These are phyloP conservation scores for Manis crassicaudata DNA, from an alignment of 2,797 vertebrate species.

Conservation along the genomic window DNA sequence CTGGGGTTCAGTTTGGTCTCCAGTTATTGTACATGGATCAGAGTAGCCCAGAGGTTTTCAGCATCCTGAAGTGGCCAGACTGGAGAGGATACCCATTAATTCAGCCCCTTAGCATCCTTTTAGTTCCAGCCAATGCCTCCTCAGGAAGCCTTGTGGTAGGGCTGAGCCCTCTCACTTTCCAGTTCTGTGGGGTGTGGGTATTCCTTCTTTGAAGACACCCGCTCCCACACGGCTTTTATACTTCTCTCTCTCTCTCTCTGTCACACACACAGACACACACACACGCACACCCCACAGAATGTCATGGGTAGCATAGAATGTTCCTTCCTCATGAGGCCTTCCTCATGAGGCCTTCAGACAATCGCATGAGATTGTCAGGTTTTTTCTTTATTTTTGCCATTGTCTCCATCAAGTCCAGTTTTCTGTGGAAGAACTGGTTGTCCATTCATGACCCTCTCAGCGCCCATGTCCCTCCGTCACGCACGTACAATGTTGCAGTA, in stretches of 20 bases:
- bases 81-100: background rate
- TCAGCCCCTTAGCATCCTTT: background rate
- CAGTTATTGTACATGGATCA: background rate
- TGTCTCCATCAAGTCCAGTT: too few relatives aligned
- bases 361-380: too few relatives aligned
- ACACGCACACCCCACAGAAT: rapidly evolving
- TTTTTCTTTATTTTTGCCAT: too few relatives aligned
- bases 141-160: background rate
- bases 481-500: rapidly evolving
- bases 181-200: background rate
- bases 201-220: background rate
- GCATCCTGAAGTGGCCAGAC: background rate
- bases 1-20: background rate
- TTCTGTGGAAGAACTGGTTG: background rate
- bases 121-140: rapidly evolving
- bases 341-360: too few relatives aligned
- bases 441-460: rapidly evolving
- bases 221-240: background rate
- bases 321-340: background rate
- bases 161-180: background rate
- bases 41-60: background rate
- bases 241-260: background rate
- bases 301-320: background rate
- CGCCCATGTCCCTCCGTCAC: rapidly evolving
- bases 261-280: rapidly evolving